phyloP scores from a whole-genome alignment of 2,888 invertebrate species.

The Drosophila macrothrix region DNA sequence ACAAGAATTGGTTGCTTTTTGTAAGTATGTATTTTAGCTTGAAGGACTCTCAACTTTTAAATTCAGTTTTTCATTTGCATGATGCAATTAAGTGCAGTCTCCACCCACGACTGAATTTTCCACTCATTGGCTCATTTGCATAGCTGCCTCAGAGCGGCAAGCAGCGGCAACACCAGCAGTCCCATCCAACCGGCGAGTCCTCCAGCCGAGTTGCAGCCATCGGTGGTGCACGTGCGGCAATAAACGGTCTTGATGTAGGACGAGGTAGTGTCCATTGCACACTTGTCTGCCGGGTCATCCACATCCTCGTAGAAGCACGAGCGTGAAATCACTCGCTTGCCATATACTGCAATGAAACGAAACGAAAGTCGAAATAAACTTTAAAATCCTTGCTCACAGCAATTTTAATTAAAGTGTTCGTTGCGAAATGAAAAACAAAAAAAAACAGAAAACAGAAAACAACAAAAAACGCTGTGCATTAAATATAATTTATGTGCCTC shows the following conservation, averaged over 20 bases:
- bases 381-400: constrained; percentile 34
- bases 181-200: constrained; percentile 68
- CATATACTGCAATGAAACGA: constrained; percentile 82
- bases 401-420: constrained; percentile 55
- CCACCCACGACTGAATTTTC: constrained; percentile 16
- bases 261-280: constrained; percentile 83
- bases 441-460: not conserved
- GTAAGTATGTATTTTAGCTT: constrained; percentile 17
- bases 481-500: constrained; percentile 50
- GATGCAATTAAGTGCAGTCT: constrained; percentile 61
- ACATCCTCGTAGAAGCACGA: constrained; percentile 85
- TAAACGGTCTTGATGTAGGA: constrained; percentile 84
- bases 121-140: constrained; percentile 62
- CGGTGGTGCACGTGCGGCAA: constrained; percentile 84
- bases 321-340: constrained; percentile 84
- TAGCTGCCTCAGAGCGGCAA: constrained; percentile 61
- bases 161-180: constrained; percentile 67
- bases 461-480: constrained; percentile 21
- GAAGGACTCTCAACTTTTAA: constrained; percentile 39
- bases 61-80: constrained; percentile 46
- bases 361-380: constrained; percentile 26
- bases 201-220: constrained; percentile 84
- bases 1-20: constrained; percentile 3
- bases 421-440: not conserved
- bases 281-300: constrained; percentile 83